phyloP scores from a whole-genome alignment of 2,888 invertebrate species.

The Apeira syringaria region DNA sequence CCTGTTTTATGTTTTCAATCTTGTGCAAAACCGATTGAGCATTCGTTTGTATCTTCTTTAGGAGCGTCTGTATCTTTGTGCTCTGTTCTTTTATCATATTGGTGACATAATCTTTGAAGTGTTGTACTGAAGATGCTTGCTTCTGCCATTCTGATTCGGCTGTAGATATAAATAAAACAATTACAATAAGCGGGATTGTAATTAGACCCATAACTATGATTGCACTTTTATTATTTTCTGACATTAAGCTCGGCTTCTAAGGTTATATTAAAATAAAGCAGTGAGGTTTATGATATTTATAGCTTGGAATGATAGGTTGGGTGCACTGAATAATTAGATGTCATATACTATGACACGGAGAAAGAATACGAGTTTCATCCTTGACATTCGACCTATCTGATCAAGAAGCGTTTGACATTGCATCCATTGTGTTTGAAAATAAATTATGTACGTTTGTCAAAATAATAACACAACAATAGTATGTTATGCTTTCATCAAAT shows the following conservation, averaged over 20 bases:
- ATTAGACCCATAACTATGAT: conserved; percentile 62
- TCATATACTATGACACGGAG: conserved; percentile 39
- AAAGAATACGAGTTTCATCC: conserved; percentile 45
- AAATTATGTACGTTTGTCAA: conserved; percentile 27
- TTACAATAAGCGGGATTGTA: conserved; percentile 53
- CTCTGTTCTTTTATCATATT: conserved; percentile 70
- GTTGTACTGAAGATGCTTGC: conserved; percentile 46
- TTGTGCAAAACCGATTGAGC: conserved; percentile 64
- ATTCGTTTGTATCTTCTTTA: conserved; percentile 67
- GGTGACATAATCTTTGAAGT: conserved; percentile 61
- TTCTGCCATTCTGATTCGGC: conserved; percentile 51
- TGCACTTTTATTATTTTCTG: conserved; percentile 40
- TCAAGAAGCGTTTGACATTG: conserved; percentile 56
- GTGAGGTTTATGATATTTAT: conserved; percentile 48
- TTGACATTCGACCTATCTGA: conserved; percentile 79
- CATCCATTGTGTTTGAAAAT: conserved; percentile 31
- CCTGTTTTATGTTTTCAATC: conserved; percentile 53
- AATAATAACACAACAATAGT: too few relatives aligned
- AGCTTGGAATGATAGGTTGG: conserved; percentile 49
- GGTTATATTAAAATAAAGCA: conserved; percentile 37
- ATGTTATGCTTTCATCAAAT: too few relatives aligned
- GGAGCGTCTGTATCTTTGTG: conserved; percentile 59
- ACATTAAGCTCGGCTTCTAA: conserved; percentile 53
- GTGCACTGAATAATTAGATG: conserved; percentile 55
- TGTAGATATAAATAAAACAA: conserved; percentile 51